Base-by-base conservation (phyloP, 2,888 invertebrate genomes). In the Limnephilus rhombicus region DNA sequence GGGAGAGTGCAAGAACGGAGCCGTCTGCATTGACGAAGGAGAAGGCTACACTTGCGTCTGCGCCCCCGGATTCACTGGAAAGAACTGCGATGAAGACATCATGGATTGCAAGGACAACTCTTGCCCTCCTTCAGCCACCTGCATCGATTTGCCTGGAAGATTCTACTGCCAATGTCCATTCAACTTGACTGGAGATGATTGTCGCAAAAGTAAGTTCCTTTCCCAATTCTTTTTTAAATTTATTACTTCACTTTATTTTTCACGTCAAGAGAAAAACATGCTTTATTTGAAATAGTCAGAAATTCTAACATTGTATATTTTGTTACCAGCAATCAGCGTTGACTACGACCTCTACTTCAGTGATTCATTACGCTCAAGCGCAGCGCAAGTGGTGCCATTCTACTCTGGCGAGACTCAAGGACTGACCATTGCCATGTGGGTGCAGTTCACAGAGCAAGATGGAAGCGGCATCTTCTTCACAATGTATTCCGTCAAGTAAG, bases 81-180 rank as follows among this genome's bases (percentile, higher is more conserved):
- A 97, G 95, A 98, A 98, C 94, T 99, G 99, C 94, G 98, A 99
- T 94, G 98, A 98, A 94, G 98, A 99, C 94, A 98, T 99, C 91
- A 96, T 98, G 41, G 98, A 99, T 94, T 99, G 99, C 95, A 98
- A 98, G 95, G 98, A 99, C 93, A 98, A 98, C 94, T 99, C 99
- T 0, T 99, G 99, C 94, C 98, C 99, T 89, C 99, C 99, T 90
- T 98, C 99, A 18, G 98, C 99, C 0, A 98, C 98, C 4, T 99
- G 99, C 94, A 98, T 99, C 94, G 99, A 99, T 95, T 96, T 99
- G 87, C 98, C 98, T 85, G 98, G 98, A 94, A 97, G 98, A 94
- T 99, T 98, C 96, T 99, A 98, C 95, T 99, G 99, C 94, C 98
- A 99, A 95, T 99, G 99, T 96, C 99, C 99, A 13, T 99, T 99